Conservation (phyloP, 2,113 vertebrate species). For the Gyps fulvus region DNA sequence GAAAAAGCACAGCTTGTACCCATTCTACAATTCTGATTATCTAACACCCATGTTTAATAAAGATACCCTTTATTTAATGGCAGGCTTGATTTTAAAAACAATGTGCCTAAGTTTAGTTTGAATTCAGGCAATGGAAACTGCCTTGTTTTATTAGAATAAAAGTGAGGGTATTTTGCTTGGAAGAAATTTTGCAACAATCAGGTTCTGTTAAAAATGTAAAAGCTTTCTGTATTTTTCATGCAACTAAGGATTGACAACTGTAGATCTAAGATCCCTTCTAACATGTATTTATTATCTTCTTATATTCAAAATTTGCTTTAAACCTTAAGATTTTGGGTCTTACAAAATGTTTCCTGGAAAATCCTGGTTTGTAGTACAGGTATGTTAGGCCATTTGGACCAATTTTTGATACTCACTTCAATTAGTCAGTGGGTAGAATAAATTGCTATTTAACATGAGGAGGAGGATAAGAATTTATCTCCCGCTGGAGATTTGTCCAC, state of each 20-base stretch:
- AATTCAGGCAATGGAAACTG: background rate
- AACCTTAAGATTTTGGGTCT: background rate
- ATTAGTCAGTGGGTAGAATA: background rate
- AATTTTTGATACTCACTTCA: background rate
- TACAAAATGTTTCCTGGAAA: background rate
- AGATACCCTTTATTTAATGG: background rate
- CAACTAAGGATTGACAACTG: background rate
- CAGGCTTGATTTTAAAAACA: background rate
- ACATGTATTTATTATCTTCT: background rate
- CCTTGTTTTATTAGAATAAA: background rate
- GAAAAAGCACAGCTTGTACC: conserved; percentile 30
- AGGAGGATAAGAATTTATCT: background rate
- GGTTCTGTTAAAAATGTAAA: background rate
- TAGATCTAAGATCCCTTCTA: background rate
- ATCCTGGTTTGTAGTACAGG: background rate
- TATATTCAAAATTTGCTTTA: background rate
- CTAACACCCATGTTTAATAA: conserved; percentile 1
- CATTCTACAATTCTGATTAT: conserved; percentile 22
- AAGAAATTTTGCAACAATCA: background rate
- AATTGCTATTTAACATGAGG: background rate
- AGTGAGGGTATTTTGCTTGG: background rate
- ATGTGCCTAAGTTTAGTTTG: background rate
- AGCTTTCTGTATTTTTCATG: background rate
- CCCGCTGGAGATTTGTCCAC: background rate
- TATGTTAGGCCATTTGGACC: background rate